Evolutionary conservation across 2,888 invertebrate species (phyloP).

Genomic region (Conistra vaccinii): DNA sequence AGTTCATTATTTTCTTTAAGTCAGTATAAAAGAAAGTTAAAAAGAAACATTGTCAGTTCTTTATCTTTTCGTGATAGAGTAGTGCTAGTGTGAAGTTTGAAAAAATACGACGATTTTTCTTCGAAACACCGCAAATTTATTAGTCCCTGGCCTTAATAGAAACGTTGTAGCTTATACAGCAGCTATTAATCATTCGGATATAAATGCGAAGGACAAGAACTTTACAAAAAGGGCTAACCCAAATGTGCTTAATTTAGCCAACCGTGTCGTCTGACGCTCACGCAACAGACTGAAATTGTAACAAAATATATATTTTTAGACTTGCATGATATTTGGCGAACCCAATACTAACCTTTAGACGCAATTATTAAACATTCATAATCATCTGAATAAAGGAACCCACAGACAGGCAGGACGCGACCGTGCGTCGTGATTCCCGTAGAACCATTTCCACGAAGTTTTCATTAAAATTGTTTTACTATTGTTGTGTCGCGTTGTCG

Average conservation of each 20-base stretch:
- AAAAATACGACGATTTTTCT: conserved; percentile 52
- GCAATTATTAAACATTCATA: conserved; percentile 15
- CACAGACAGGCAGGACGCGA: too few relatives aligned
- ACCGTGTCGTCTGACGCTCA: conserved; percentile 36
- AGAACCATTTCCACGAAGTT: too few relatives aligned
- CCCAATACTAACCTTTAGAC: not conserved
- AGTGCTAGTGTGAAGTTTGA: conserved; percentile 39
- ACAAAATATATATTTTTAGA: not conserved
- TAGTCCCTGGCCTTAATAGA: conserved; percentile 38
- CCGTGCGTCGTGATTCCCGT: too few relatives aligned
- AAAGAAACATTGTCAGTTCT: conserved; percentile 45
- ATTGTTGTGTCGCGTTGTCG: too few relatives aligned
- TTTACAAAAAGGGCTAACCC: conserved; percentile 43
- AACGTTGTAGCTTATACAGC: conserved; percentile 37
- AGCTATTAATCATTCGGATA: conserved; percentile 50
- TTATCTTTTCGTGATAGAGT: conserved; percentile 52
- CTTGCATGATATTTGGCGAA: conserved; percentile 19
- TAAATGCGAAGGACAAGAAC: conserved; percentile 46
- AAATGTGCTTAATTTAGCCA: conserved; percentile 48
- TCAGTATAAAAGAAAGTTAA: conserved; percentile 39
- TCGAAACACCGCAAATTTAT: conserved; percentile 50
- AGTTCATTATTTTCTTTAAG: conserved; percentile 46
- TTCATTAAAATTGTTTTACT: too few relatives aligned
- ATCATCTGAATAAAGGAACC: too few relatives aligned
- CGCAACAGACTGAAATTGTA: conserved; percentile 21